phyloP scores from a whole-genome alignment of 1,140 invertebrate species.

The Odontomachus brunneus region DNA sequence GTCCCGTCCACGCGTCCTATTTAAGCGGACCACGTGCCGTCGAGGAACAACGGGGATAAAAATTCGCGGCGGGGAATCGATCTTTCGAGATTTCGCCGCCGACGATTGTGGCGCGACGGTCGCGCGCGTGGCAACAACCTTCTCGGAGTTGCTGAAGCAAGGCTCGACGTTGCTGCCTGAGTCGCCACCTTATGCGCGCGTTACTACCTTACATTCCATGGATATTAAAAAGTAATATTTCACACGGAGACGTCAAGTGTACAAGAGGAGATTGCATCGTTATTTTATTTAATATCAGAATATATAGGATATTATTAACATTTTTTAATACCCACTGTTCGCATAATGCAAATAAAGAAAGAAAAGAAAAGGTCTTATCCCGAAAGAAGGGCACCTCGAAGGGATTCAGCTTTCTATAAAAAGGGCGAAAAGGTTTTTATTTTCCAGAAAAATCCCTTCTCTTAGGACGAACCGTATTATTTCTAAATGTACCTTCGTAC shows the following conservation, averaged over 20 bases:
- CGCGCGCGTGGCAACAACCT: too few species aligned
- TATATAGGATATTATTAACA: background rate
- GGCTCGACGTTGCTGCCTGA: too few species aligned
- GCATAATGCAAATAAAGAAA: background rate
- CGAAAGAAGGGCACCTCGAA: conserved; percentile 1
- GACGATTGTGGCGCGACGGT: background rate
- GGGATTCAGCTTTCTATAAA: background rate
- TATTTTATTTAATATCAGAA: too few species aligned
- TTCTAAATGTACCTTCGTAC: conserved; percentile 32
- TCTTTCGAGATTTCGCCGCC: conserved; percentile 13
- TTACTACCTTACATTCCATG: too few species aligned
- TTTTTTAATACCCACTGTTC: background rate
- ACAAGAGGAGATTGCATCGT: too few species aligned
- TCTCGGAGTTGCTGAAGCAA: too few species aligned
- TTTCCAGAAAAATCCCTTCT: conserved; percentile 31
- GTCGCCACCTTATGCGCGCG: too few species aligned
- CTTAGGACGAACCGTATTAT: conserved; percentile 8
- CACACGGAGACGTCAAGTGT: too few species aligned
- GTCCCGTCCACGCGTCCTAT: conserved; percentile 60
- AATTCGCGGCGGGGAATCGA: conserved; percentile 37
- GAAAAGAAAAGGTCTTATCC: background rate
- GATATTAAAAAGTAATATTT: too few species aligned
- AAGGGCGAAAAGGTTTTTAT: conserved; percentile 26
- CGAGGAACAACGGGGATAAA: conserved; percentile 31
- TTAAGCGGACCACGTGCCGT: conserved; percentile 64